Base-by-base conservation (phyloP, 2,888 invertebrate genomes). In the Gandaritis pyraliata region DNA sequence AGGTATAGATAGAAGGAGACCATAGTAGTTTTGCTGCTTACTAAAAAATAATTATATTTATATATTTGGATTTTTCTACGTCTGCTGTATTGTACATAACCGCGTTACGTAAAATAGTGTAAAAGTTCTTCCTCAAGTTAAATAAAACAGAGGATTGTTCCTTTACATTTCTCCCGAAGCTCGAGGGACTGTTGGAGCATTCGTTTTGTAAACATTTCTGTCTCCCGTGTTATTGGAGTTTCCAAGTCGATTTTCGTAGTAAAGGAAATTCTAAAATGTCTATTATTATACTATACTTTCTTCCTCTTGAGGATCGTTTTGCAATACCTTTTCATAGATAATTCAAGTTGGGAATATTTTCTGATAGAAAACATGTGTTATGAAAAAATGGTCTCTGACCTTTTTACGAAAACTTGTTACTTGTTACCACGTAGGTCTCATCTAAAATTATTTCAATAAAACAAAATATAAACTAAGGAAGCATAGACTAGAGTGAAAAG, bases 171-270 rank as follows among this genome's bases (percentile, higher is more conserved):
- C 66, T 29, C 52, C 60, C 52, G 57, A 69, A 51, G 66, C 76
- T 68, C 73, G 53, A 50, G 68, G 72, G 77, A 67, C 59, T 38
- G 61, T 58, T 63, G 61, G 62, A 70, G 58, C 69, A 63, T 57
- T 57, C 64, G 73, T 74, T 76, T 68, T 71, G 70, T 69, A 75
- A 74, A 76, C 58, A 74, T 77, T 74, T 75, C 61, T 61, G 65
- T 63, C 66, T 66, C 58, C 63, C 56, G 61, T 68, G 69, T 70
- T 76, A 76, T 78, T 77, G 72, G 66, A 74, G 69, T 76, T 71
- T 71, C 71, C 64, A 76, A 70, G 72, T 70, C 70, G 67, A 70
- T 71, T 69, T 64, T 58, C 64, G 58, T 58, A 67, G 67, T 66
- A 64, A 70, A 65, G 66, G 61, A 69, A 69, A 69, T 71, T 66